A percentile compares a stretch with the other conserved stretches of the same genome.
These are phyloP conservation scores for Drosophila fulvimacula DNA, from an alignment of 2,888 invertebrate species.

Conservation along the genomic window DNA sequence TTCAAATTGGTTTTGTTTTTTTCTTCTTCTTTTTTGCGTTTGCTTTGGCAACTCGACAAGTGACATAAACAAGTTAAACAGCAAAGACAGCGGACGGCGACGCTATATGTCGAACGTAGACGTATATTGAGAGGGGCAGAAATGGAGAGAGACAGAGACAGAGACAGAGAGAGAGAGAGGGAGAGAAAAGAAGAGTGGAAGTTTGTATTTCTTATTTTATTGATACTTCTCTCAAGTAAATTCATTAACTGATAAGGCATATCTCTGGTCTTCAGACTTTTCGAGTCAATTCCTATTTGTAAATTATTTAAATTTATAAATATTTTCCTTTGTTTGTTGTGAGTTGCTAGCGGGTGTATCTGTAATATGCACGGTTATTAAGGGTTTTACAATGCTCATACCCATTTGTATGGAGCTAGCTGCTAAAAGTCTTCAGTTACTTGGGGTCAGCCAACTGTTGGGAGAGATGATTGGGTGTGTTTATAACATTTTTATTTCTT, in stretches of 20 bases:
- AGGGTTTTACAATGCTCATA: not conserved
- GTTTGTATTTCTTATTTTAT: not conserved
- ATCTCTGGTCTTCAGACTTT: too few species aligned
- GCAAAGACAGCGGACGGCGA: not conserved
- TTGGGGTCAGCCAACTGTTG: not conserved
- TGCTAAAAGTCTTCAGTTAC: not conserved
- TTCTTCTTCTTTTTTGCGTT: conserved; percentile 6
- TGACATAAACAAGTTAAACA: conserved; percentile 38
- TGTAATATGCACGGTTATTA: not conserved
- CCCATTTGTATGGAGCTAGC: not conserved
- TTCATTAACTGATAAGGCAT: not conserved
- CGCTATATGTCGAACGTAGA: too few species aligned
- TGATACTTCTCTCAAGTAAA: not conserved
- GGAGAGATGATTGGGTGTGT: not conserved
- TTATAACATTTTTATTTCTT: too few species aligned
- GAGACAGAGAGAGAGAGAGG: not conserved
- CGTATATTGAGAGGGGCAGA: not conserved
- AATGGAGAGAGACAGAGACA: not conserved
- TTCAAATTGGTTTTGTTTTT: conserved; percentile 19
- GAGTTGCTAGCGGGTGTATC: not conserved
- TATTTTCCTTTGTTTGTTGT: not conserved
- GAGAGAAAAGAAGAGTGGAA: not conserved
- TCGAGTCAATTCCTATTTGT: not conserved
- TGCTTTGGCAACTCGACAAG: conserved; percentile 38
- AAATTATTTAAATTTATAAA: too few species aligned